These are phyloP conservation scores for Nematolebias whitei DNA, from an alignment of 2,113 vertebrate species.

Conservation along the genomic window DNA sequence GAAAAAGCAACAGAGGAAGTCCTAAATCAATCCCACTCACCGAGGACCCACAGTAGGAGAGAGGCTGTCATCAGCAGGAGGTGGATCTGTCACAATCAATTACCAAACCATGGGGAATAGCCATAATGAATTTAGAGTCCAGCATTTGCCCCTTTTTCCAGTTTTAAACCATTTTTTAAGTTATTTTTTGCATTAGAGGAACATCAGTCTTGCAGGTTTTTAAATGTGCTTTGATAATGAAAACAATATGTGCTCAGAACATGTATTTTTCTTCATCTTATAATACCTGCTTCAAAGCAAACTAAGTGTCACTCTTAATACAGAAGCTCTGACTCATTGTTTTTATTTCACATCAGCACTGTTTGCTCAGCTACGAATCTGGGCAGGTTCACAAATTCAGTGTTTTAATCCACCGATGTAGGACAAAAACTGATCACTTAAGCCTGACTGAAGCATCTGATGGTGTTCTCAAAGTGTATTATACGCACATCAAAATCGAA, in stretches of 20 bases:
- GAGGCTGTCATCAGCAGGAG: constrained; percentile 72
- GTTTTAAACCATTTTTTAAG: neutral
- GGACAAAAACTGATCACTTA: neutral
- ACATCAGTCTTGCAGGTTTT: neutral
- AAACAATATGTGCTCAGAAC: no score
- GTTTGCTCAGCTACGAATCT: neutral
- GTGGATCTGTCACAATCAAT: constrained; percentile 75
- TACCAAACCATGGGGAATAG: constrained; percentile 62
- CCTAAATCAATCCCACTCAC: constrained; percentile 75
- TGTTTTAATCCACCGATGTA: neutral
- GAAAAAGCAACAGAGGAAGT: constrained; percentile 64
- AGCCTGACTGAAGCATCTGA: constrained; percentile 13
- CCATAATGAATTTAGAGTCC: constrained; percentile 60
- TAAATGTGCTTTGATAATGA: no score
- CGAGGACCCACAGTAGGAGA: constrained; percentile 61
- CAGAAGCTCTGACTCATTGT: neutral
- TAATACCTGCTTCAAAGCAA: no score
- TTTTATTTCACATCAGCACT: neutral
- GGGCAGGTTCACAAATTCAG: neutral
- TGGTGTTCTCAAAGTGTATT: constrained; percentile 6
- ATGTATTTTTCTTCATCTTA: no score
- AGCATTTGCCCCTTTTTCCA: constrained; percentile 34
- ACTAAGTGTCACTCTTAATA: neutral
- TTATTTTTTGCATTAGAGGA: neutral
- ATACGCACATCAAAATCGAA: constrained; percentile 24